Evolutionary conservation across 2,888 invertebrate genomes (phyloP), one percentile per base, ranked within the genome.

Genomic region (Strigamia maritima): DNA sequence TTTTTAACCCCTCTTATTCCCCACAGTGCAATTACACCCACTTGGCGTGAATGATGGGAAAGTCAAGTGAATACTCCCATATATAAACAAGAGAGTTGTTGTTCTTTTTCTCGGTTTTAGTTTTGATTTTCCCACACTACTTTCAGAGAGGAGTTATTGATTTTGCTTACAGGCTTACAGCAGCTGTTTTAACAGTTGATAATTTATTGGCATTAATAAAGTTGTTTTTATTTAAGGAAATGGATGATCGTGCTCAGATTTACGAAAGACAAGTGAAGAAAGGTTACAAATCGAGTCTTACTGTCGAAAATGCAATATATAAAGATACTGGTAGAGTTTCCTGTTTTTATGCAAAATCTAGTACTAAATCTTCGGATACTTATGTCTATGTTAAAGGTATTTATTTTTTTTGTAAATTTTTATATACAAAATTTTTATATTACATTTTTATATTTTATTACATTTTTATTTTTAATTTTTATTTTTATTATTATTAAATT

Each of bases 301-400:
- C 76, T 35, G 26, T 76, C 4, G 26, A 19, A 24, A 44, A 40
- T 26, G 44, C 38, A 7, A 24, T 19, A 24, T 76, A 14, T 24
- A 76, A 22, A 14, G 76, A 76, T 19, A 76, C 76, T 16, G 76
- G 76, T 16, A 26, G 19, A 40, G 8, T 76, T 7, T 2, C 76
- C 14, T 76, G 76, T 44, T 76, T 12, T 76, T 76, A 76, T 10
- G 38, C 44, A 8, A n/a, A 14, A 14, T 38, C 35, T 19, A 19
- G 24, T 22, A n/a, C 19, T n/a, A 10, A 31, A 38, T 35, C 40
- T 10, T 38, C 76, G 1, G 26, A 38, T 40, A 38, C 38, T 40
- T 76, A 76, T 22, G 44, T 76, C 8, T 76, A 76, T n/a, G 40
- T 76, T 22, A 76, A 31, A 76, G 76, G 76, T 40, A 76, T 26